Conservation (phyloP, 2,888 invertebrate species). For the Drosophila rubida region DNA sequence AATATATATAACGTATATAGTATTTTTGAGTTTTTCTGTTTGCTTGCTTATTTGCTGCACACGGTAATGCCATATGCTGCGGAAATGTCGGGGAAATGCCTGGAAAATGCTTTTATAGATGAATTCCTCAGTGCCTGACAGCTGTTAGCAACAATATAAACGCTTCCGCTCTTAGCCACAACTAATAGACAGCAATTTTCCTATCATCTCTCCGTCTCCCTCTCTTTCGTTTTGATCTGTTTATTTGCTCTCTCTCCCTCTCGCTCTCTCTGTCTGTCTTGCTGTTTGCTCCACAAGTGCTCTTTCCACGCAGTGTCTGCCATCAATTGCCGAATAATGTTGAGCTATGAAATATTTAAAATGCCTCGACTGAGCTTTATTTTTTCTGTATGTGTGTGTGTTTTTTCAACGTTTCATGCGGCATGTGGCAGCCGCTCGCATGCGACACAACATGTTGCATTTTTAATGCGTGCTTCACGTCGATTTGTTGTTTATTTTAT, state of each 20-base stretch:
- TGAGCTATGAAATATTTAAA: conserved; percentile 76
- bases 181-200: conserved; percentile 61
- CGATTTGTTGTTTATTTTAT: conserved; percentile 46
- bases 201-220: conserved; percentile 1
- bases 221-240: no score
- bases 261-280: background rate
- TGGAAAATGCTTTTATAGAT: conserved; percentile 71
- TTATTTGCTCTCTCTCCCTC: background rate
- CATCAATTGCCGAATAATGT: conserved; percentile 76
- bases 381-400: conserved; percentile 11
- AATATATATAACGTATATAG: no score
- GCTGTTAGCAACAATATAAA: conserved; percentile 58
- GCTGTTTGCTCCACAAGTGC: background rate
- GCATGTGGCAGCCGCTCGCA: conserved; percentile 27
- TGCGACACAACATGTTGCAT: conserved; percentile 80
- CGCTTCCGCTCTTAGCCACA: conserved; percentile 59
- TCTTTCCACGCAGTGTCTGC: conserved; percentile 30
- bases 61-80: conserved; percentile 55
- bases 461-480: conserved; percentile 69
- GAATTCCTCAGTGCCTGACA: conserved; percentile 70
- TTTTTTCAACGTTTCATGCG: conserved; percentile 13
- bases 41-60: conserved; percentile 12
- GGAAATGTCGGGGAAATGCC: conserved; percentile 79
- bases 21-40: conserved; percentile 17
- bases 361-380: conserved; percentile 49